Base-by-base conservation (phyloP, 2,797 vertebrate species). In the Sandelia bainsii region DNA sequence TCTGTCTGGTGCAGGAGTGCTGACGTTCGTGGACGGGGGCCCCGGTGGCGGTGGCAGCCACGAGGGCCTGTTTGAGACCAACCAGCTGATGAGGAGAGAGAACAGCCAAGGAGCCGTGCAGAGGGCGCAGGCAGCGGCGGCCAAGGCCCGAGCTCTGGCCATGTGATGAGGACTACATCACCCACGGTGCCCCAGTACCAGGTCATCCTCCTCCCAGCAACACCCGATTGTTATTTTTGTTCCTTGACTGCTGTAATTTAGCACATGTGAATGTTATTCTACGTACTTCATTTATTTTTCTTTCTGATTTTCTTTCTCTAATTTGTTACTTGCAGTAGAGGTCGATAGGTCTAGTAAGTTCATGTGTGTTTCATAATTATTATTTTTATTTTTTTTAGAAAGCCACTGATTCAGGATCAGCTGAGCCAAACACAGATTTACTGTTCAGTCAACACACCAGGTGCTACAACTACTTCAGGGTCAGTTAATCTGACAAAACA, bases 61-160 rank as follows among this genome's bases (percentile, higher is more conserved):
- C 0, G 96, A 98, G 86, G 97, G 96, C 9, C 86, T 97, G 82
- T 98, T 98, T 49, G 96, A 97, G 87, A 96, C 94, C 91, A 97
- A 95, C 90, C 96, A 95, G 92, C 93, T 97, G 74, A 85, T 90
- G 66, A 92, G 94, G 80, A 90, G 92, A 9, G 97, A 96, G 93
- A 95, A 92, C 85, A 95, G 95, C 75, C 90, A 94, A 0, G 92
- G 82, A 0, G 83, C 95, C 6, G 93, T 97, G 58, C 96, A 96
- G 92, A 91, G 93, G 72, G 96, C 96, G 0, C 94, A 96, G 86
- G 93, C 93, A 0, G 94, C 96, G 4, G 96, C 96, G 63, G 94
- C 94, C 82, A 95, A 95, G 34, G 96, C 97, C 72, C 93, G 95
- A 56, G 92, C 89, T 27, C 94, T 97, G 83, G 89, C 93, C 6